Percentiles rank a stretch among this genome's conserved stretches.
phyloP scores from a whole-genome alignment of 2,888 invertebrate species.

The Pteria penguin region DNA sequence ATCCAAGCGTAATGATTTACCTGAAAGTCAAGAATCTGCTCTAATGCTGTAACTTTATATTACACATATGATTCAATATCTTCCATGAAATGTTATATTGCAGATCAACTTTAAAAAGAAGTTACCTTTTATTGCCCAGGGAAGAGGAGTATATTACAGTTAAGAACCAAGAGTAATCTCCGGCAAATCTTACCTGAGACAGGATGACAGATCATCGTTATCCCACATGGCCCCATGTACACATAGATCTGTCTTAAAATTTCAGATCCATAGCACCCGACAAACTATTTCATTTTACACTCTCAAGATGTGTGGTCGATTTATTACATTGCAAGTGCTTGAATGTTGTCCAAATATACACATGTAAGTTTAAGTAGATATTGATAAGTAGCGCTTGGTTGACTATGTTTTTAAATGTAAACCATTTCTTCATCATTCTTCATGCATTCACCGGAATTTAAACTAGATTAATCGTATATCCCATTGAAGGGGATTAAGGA shows the following conservation, averaged over 20 bases:
- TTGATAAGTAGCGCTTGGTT: background rate
- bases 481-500: background rate
- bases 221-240: too few species aligned
- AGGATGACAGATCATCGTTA: constrained; percentile 7
- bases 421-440: background rate
- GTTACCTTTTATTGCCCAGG: too few species aligned
- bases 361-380: background rate
- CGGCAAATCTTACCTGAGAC: constrained; percentile 22
- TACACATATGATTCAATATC: too few species aligned
- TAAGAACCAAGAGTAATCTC: too few species aligned
- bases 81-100: too few species aligned
- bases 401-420: background rate
- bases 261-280: background rate
- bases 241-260: too few species aligned
- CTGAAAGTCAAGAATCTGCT: too few species aligned
- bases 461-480: background rate
- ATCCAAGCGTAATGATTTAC: too few species aligned
- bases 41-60: too few species aligned
- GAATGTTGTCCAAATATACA: background rate
- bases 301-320: background rate
- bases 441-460: background rate
- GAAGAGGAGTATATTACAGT: too few species aligned
- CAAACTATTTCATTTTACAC: background rate
- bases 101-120: too few species aligned
- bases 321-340: background rate